Percentiles rank a stretch among this genome's conserved stretches.
phyloP scores from a whole-genome alignment of 1,140 invertebrate genomes.

The Drosophila suzukii region DNA sequence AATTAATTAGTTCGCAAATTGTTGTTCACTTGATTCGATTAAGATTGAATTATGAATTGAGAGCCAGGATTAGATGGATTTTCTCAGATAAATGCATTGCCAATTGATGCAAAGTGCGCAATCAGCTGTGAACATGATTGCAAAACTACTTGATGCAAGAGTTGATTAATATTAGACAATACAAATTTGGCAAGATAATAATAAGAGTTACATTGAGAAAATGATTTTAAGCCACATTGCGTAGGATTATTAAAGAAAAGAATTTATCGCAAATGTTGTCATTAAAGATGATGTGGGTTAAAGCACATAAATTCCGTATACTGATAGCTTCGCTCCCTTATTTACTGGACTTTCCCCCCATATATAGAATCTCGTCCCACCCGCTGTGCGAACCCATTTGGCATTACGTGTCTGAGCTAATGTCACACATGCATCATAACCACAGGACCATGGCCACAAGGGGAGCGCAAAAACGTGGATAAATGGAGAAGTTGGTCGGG shows the following conservation, averaged over 20 bases:
- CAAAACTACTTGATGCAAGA: not conserved
- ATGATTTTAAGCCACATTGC: not conserved
- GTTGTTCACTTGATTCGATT: slow-evolving; percentile 20
- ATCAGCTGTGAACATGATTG: slow-evolving; percentile 1
- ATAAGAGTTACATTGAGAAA: too few relatives aligned
- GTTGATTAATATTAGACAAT: not conserved
- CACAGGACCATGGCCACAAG: slow-evolving; percentile 28
- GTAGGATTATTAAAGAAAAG: too few relatives aligned
- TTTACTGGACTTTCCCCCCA: not conserved
- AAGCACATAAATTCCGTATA: not conserved
- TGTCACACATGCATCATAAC: slow-evolving; percentile 73
- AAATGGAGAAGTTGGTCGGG: slow-evolving; percentile 7
- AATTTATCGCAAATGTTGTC: not conserved
- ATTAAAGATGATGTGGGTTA: not conserved
- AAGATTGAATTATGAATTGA: slow-evolving; percentile 26
- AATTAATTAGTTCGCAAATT: slow-evolving; percentile 29
- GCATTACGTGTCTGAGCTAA: slow-evolving; percentile 48
- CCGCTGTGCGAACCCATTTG: slow-evolving; percentile 54
- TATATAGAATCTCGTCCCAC: slow-evolving; percentile 5
- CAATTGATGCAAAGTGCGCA: not conserved
- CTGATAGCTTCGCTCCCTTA: not conserved
- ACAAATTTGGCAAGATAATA: not conserved
- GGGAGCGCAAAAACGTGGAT: slow-evolving; percentile 7
- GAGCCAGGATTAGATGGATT: slow-evolving; percentile 8
- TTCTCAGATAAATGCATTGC: slow-evolving; percentile 1